Conservation (phyloP, 1,140 invertebrate species). For the Palaemon carinicauda region DNA sequence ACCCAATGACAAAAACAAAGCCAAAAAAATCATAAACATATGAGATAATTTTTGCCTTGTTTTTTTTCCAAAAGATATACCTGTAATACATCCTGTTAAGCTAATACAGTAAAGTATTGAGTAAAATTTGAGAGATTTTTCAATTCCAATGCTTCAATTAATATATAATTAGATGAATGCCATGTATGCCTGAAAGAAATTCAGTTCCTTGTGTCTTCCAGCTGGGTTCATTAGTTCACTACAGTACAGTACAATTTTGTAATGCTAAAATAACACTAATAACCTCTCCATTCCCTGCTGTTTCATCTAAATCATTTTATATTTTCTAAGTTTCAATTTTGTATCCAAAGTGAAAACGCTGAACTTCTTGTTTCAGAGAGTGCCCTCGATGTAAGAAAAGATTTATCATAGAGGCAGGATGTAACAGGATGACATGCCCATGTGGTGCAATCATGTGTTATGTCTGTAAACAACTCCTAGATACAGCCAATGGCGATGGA, state of each 20-base stretch:
- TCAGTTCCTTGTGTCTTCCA: too few species aligned
- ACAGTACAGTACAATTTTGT: background rate
- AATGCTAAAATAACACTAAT: background rate
- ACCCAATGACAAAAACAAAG: too few species aligned
- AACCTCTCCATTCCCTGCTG: background rate
- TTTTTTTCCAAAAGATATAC: too few species aligned
- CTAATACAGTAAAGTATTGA: too few species aligned
- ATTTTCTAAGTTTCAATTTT: too few species aligned
- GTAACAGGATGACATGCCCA: slow-evolving; percentile 76
- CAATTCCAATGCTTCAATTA: too few species aligned
- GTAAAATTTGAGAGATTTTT: too few species aligned
- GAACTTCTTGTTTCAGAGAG: slow-evolving; percentile 63
- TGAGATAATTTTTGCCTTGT: too few species aligned
- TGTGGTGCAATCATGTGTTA: slow-evolving; percentile 78
- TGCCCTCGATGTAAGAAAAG: slow-evolving; percentile 71
- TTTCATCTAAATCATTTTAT: background rate
- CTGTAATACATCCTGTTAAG: too few species aligned
- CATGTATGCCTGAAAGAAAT: too few species aligned
- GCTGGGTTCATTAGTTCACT: background rate
- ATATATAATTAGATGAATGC: too few species aligned
- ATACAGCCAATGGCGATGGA: slow-evolving; percentile 68
- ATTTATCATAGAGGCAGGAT: slow-evolving; percentile 74
- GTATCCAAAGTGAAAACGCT: background rate
- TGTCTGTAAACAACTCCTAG: slow-evolving; percentile 70
- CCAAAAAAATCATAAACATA: too few species aligned